Percentiles rank a stretch among this genome's conserved stretches.
Evolutionary conservation across 2,797 vertebrate species (phyloP).

Genomic region (Kryptopterus vitreolus): DNA sequence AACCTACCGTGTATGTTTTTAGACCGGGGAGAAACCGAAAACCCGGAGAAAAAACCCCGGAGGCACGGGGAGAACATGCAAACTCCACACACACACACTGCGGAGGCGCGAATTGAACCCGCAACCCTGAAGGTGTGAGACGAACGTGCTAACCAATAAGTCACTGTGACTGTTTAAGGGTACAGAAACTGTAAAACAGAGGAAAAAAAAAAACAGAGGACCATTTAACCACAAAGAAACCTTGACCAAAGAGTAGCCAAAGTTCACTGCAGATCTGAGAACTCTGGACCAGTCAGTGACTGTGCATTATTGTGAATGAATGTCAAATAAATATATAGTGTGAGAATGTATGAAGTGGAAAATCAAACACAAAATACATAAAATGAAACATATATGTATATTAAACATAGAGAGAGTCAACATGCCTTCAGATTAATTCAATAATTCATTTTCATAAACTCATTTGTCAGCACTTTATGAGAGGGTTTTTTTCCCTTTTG

Average conservation of each 20-base stretch:
- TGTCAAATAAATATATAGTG: neutral
- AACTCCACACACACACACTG: too few relatives aligned
- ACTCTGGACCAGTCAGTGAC: neutral
- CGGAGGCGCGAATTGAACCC: too few relatives aligned
- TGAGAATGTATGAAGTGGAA: neutral
- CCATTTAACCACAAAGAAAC: neutral
- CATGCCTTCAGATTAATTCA: slow-evolving; percentile 2
- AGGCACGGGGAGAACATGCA: too few relatives aligned
- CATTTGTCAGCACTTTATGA: neutral
- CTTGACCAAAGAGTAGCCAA: neutral
- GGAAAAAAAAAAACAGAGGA: too few relatives aligned
- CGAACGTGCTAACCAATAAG: neutral
- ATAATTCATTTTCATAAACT: neutral
- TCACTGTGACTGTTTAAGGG: neutral
- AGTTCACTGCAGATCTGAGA: neutral
- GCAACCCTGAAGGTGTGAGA: too few relatives aligned
- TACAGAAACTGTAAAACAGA: neutral
- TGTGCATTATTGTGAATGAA: neutral
- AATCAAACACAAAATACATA: neutral
- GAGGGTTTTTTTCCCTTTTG: slow-evolving; percentile 23
- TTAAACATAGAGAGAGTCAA: neutral
- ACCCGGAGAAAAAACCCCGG: too few relatives aligned
- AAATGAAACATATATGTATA: neutral
- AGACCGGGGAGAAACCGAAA: too few relatives aligned
- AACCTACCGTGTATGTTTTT: too few relatives aligned